Evolutionary conservation across 2,888 invertebrate species (phyloP).

Genomic region (Pecten maximus): DNA sequence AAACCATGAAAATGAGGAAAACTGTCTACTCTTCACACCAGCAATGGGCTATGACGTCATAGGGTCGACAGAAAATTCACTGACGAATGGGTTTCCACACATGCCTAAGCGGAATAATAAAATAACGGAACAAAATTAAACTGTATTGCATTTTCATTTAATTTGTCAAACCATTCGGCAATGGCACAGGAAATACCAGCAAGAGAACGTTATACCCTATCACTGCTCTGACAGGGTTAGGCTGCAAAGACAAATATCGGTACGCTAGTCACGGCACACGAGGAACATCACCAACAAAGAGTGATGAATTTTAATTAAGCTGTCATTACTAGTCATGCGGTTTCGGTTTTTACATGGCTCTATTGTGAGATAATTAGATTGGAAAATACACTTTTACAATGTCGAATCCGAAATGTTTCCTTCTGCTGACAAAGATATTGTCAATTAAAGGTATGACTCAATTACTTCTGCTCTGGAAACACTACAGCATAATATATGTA

Average conservation of each 20-base stretch:
- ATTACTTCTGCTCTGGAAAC: no score
- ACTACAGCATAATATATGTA: no score
- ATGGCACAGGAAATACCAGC: neutral
- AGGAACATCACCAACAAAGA: slow-evolving; percentile 9
- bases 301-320: slow-evolving; percentile 22
- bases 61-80: neutral
- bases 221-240: neutral
- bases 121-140: slow-evolving; percentile 4
- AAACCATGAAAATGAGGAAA: slow-evolving; percentile 3
- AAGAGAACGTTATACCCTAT: neutral
- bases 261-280: neutral
- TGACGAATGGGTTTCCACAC: slow-evolving; percentile 18
- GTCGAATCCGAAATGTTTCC: neutral
- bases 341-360: neutral
- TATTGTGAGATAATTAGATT: slow-evolving; percentile 14
- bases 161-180: neutral
- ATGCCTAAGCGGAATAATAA: slow-evolving; percentile 20
- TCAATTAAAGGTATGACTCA: neutral
- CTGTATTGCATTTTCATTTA: slow-evolving; percentile 29
- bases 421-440: neutral
- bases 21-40: neutral
- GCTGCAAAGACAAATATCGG: neutral
- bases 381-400: slow-evolving; percentile 13
- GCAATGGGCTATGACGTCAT: neutral
- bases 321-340: neutral